phyloP scores from a whole-genome alignment of 2,797 vertebrate genomes.

The Poeciliopsis paucimaculata region DNA sequence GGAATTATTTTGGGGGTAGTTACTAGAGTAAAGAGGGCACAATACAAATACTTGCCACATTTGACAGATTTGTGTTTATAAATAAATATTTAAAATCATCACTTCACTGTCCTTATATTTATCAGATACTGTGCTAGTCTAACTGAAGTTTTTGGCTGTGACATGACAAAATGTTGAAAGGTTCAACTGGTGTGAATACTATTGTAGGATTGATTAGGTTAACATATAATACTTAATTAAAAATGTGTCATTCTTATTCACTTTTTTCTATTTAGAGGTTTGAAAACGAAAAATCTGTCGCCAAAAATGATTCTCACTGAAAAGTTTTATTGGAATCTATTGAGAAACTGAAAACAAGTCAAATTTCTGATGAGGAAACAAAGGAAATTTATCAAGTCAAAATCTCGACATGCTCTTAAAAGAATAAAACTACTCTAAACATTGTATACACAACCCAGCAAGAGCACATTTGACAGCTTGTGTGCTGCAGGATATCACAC shows the following conservation, averaged over 20 bases:
- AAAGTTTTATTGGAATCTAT: neutral
- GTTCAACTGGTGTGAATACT: neutral
- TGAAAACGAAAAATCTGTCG: neutral
- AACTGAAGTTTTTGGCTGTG: neutral
- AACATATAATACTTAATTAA: neutral
- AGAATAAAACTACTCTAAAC: neutral
- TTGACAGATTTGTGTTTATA: neutral
- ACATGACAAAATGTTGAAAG: neutral
- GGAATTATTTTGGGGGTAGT: neutral
- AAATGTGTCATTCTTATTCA: neutral
- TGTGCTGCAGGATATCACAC: conserved; percentile 7
- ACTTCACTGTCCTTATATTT: neutral
- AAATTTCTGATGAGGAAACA: neutral
- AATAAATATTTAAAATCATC: neutral
- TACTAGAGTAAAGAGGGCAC: neutral
- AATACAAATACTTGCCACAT: neutral
- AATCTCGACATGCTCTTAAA: neutral
- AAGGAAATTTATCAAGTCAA: neutral
- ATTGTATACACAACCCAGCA: neutral
- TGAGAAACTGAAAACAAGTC: neutral
- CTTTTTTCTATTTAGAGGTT: neutral
- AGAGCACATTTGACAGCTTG: neutral
- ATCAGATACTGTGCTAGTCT: neutral
- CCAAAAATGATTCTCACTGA: neutral
- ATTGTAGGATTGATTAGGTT: neutral